Evolutionary conservation across 2,113 vertebrate genomes (phyloP).

Genomic region (Mastomys coucha): DNA sequence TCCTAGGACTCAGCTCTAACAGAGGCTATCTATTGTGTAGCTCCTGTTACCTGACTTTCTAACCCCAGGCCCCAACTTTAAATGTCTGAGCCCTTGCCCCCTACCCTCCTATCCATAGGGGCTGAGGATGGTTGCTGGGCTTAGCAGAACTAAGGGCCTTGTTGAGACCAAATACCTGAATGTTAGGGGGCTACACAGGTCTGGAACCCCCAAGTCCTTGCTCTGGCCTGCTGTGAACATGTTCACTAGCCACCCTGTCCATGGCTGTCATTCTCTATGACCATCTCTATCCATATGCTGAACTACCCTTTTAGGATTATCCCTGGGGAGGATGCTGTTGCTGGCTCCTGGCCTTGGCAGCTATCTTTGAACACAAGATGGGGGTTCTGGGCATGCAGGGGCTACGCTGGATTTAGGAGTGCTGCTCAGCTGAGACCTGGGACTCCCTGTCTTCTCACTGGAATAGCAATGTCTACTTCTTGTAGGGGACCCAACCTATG

Average conservation of each 20-base stretch:
- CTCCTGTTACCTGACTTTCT: not conserved
- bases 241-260: not conserved
- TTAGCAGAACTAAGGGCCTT: no score
- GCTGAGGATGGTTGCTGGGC: not conserved
- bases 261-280: slow-evolving; percentile 82
- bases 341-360: slow-evolving; percentile 87
- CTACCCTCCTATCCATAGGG: no score
- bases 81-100: not conserved
- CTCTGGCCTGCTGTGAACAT: not conserved
- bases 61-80: not conserved
- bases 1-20: not conserved
- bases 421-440: not conserved
- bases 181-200: not conserved
- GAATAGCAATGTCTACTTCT: slow-evolving; percentile 90
- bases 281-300: slow-evolving; percentile 74
- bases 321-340: slow-evolving; percentile 48
- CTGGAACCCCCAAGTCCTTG: not conserved
- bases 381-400: not conserved
- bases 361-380: slow-evolving; percentile 86
- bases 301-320: not conserved
- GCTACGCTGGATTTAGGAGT: not conserved
- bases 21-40: not conserved
- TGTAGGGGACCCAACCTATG: slow-evolving; percentile 89
- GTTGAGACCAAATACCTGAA: not conserved
- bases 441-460: slow-evolving; percentile 49